Evolutionary conservation across 2,888 invertebrate genomes (phyloP).

Genomic region (Coleophora deauratella): DNA sequence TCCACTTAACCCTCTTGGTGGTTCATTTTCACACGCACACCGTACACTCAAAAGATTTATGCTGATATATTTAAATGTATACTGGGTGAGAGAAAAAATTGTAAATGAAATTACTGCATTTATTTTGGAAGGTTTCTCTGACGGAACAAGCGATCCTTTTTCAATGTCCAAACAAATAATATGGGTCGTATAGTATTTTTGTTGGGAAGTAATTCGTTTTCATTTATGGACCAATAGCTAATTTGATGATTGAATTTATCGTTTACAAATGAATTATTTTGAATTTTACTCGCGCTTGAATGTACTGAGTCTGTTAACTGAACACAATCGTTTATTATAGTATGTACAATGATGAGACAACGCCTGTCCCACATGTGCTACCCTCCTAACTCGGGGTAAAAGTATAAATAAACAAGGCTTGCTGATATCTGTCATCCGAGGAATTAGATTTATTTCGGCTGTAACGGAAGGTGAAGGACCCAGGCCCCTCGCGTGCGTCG

Average conservation of each 20-base stretch:
- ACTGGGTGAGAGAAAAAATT: slow-evolving; percentile 41
- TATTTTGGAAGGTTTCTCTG: slow-evolving; percentile 45
- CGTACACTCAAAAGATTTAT: slow-evolving; percentile 44
- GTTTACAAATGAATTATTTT: too few relatives aligned
- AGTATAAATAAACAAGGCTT: slow-evolving; percentile 72
- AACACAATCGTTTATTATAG: slow-evolving; percentile 62
- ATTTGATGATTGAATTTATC: too few relatives aligned
- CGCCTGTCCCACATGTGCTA: slow-evolving; percentile 57
- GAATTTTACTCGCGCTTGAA: too few relatives aligned
- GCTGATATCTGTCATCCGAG: slow-evolving; percentile 72
- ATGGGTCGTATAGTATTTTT: slow-evolving; percentile 21
- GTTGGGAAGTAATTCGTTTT: slow-evolving; percentile 15
- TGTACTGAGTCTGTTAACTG: too few relatives aligned
- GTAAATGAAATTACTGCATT: slow-evolving; percentile 60
- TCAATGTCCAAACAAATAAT: slow-evolving; percentile 40
- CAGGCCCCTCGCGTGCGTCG: slow-evolving; percentile 40
- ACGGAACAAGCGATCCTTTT: slow-evolving; percentile 49
- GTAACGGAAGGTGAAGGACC: slow-evolving; percentile 64
- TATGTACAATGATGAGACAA: slow-evolving; percentile 46
- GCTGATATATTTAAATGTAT: slow-evolving; percentile 63
- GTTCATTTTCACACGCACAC: slow-evolving; percentile 42
- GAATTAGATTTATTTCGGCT: slow-evolving; percentile 71
- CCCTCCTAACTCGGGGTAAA: slow-evolving; percentile 45
- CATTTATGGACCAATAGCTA: slow-evolving; percentile 8
- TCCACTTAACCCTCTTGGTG: slow-evolving; percentile 31